phyloP scores from a whole-genome alignment of 2,797 vertebrate genomes.

The Betta splendens region DNA sequence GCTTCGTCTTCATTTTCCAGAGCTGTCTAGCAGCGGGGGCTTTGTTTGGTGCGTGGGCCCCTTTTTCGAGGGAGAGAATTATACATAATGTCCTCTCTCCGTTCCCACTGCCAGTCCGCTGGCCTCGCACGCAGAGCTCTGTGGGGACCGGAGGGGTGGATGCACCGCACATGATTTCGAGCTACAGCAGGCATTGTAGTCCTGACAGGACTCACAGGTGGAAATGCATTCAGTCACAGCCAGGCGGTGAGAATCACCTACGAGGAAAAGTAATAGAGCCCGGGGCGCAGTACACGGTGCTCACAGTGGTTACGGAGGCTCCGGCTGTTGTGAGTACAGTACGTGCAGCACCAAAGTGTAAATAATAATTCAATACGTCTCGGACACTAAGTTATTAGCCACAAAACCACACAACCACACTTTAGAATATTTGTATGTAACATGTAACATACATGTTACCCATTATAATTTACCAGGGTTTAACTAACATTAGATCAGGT shows the following conservation, averaged over 20 bases:
- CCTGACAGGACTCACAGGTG: conserved; percentile 58
- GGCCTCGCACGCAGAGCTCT: conserved; percentile 62
- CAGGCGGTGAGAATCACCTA: conserved; percentile 32
- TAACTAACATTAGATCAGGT: too few species aligned
- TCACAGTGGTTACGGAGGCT: conserved; percentile 22
- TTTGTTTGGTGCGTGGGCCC: conserved; percentile 80
- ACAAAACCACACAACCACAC: neutral
- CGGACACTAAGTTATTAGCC: neutral
- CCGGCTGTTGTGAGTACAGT: conserved; percentile 16
- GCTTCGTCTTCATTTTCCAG: conserved; percentile 77
- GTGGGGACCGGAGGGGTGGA: conserved; percentile 62
- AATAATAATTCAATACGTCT: neutral
- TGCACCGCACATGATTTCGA: conserved; percentile 61
- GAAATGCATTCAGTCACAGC: conserved; percentile 57
- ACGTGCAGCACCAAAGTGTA: neutral
- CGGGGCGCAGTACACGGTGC: conserved; percentile 5
- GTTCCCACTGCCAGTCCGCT: conserved; percentile 47
- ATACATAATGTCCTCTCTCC: conserved; percentile 76
- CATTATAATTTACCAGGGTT: too few species aligned
- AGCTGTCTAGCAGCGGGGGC: conserved; percentile 74
- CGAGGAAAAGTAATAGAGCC: conserved; percentile 22
- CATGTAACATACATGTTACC: too few species aligned
- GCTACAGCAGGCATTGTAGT: conserved; percentile 56
- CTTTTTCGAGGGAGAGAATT: conserved; percentile 79
- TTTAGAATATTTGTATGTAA: neutral